Evolutionary conservation across 1,140 invertebrate species (phyloP).

Genomic region (Delia radicum): DNA sequence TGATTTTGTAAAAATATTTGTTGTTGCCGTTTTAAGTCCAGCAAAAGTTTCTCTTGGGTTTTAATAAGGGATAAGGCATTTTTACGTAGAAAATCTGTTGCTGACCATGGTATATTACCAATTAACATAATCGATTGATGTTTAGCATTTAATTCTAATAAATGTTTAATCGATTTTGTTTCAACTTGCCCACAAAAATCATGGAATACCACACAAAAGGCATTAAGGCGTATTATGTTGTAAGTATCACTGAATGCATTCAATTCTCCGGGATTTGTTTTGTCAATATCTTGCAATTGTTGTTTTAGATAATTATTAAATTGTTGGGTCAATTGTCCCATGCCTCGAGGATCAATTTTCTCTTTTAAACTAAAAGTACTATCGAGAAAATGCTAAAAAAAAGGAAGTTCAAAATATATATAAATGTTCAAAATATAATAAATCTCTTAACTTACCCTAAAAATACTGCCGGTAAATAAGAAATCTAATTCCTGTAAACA

Average conservation of each 20-base stretch:
- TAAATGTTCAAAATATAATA: not conserved
- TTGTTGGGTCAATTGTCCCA: constrained; percentile 66
- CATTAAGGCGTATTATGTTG: constrained; percentile 72
- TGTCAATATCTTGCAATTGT: constrained; percentile 66
- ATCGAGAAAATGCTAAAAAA: constrained; percentile 60
- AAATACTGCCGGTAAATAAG: constrained; percentile 65
- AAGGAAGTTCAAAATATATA: not conserved
- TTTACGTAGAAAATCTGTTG: constrained; percentile 72
- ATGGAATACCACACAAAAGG: constrained; percentile 70
- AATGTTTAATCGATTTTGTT: constrained; percentile 61
- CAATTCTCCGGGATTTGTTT: constrained; percentile 57
- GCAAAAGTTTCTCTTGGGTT: constrained; percentile 63
- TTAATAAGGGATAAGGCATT: constrained; percentile 63
- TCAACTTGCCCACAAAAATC: constrained; percentile 77
- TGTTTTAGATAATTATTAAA: constrained; percentile 71
- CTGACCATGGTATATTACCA: constrained; percentile 78
- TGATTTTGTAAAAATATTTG: constrained; percentile 62
- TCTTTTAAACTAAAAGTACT: constrained; percentile 66
- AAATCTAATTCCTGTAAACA: constrained; percentile 48
- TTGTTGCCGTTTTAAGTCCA: constrained; percentile 59
- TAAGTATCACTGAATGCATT: constrained; percentile 61
- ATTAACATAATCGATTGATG: constrained; percentile 72
- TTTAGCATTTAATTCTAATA: constrained; percentile 45
- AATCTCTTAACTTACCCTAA: constrained; percentile 58
- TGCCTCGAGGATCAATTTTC: constrained; percentile 64